Percentiles rank a stretch among this genome's conserved stretches.
Conservation (phyloP, 1,140 invertebrate genomes). For the Lasioglossum baleicum region DNA sequence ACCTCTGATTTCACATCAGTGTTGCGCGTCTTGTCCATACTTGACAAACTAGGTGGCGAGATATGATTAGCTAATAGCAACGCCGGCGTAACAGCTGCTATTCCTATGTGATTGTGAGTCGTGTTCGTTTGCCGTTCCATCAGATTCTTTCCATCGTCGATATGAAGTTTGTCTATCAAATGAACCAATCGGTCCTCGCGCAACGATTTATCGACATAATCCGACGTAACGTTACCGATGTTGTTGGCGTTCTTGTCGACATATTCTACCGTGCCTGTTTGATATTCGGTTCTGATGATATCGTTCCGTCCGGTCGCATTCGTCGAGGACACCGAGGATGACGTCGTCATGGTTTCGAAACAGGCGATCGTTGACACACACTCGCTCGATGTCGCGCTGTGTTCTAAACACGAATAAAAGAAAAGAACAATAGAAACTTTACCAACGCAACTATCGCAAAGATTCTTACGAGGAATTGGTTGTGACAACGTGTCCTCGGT, state of each 20-base stretch:
- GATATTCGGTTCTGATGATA: constrained; percentile 71
- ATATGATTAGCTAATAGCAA: constrained; percentile 72
- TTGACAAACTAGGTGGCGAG: constrained; percentile 57
- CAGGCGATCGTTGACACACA: constrained; percentile 3
- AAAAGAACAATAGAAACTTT: not conserved
- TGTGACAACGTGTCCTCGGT: constrained; percentile 75
- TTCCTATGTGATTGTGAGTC: constrained; percentile 55
- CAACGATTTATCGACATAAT: constrained; percentile 61
- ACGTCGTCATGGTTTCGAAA: constrained; percentile 42
- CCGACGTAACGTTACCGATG: constrained; percentile 51
- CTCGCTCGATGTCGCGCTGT: constrained; percentile 5
- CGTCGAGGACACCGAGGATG: constrained; percentile 63
- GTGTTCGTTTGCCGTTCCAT: constrained; percentile 55
- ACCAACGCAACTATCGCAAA: not conserved
- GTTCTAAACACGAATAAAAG: not conserved
- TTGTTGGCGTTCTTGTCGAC: constrained; percentile 80
- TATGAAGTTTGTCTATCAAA: constrained; percentile 73
- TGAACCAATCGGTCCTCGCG: constrained; percentile 68
- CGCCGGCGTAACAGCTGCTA: constrained; percentile 51
- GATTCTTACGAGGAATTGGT: constrained; percentile 66
- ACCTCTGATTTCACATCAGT: constrained; percentile 71
- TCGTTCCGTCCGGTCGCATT: constrained; percentile 75
- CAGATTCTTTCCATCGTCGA: constrained; percentile 67
- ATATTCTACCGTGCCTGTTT: constrained; percentile 76
- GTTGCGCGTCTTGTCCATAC: constrained; percentile 68